Base-by-base conservation (phyloP, 2,113 vertebrate species). In the Camelus bactrianus region DNA sequence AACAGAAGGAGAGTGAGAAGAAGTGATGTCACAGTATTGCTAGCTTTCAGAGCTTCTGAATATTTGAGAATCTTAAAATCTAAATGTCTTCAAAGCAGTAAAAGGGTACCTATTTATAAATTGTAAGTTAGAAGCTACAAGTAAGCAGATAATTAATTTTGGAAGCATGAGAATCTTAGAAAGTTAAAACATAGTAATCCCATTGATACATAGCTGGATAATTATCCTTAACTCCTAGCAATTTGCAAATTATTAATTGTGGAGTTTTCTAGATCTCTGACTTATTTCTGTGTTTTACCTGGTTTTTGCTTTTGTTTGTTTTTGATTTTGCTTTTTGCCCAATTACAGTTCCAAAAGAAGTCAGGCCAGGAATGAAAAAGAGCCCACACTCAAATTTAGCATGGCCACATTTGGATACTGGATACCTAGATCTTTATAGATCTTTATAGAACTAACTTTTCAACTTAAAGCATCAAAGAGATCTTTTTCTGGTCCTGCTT, bases 271-370 rank as follows among this genome's bases (percentile, higher is more conserved):
- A 65, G 26, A 42, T 85, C 26, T 92, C 62, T 88, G 64, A 60
- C 42, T 83, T 85, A 70, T 30, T 76, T 95, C 65, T 50, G 50
- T 83, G 7, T 56, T 89, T 90, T 89, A n/a, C 32, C 50, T 89
- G 52, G 14, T 60, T 93, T 96, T 67, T 58, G 46, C 62, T 91
- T 89, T 80, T 54, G 12, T 95, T 94, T 89, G n/a, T 80, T 77
- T 73, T 85, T 80, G 1, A 22, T 86, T 95, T 94, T 94, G 67
- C 38, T 86, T 54, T 90, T 94, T 90, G 8, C n/a, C 26, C 42
- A 92, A 11, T 88, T 65, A 77, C 3, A 88, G 12, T 94, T 95
- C 28, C 13, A 48, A 35, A 92, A 81, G 72, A 69, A 93, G 58
- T 1, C 35, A 90, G 38, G 20, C 19, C 28, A 30, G 28, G 75